phyloP scores from a whole-genome alignment of 2,797 vertebrate genomes.

The Anguilla obscura region DNA sequence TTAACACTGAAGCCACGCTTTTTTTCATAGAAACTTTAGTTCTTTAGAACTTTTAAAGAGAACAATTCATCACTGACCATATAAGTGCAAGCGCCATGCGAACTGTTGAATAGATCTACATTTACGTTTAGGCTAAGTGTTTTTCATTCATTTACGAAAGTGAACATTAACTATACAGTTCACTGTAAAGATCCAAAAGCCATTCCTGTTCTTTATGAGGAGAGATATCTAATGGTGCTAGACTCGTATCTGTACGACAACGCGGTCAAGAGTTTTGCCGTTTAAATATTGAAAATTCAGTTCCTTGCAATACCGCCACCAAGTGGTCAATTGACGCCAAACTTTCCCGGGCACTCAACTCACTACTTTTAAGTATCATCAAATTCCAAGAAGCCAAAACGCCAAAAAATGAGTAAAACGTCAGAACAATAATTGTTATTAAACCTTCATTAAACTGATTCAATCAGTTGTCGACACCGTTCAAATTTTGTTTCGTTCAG shows the following conservation, averaged over 20 bases:
- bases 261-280: not conserved
- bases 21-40: not conserved
- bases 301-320: not conserved
- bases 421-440: too few species aligned
- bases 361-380: too few species aligned
- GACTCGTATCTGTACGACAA: not conserved
- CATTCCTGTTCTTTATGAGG: too few species aligned
- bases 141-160: not conserved
- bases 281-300: not conserved
- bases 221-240: not conserved
- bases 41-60: not conserved
- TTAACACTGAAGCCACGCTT: not conserved
- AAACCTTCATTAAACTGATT: too few species aligned
- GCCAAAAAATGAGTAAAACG: too few species aligned
- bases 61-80: not conserved
- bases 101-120: not conserved
- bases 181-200: not conserved
- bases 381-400: too few species aligned
- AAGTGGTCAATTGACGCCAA: not conserved
- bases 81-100: not conserved
- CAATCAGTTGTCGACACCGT: too few species aligned
- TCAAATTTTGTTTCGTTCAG: too few species aligned
- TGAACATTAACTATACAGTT: not conserved
- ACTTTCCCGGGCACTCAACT: not conserved
- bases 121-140: not conserved